Evolutionary conservation across 2,888 invertebrate genomes (phyloP), one percentile per base, ranked within the genome.

Genomic region (Nipponacmea schrenckii): DNA sequence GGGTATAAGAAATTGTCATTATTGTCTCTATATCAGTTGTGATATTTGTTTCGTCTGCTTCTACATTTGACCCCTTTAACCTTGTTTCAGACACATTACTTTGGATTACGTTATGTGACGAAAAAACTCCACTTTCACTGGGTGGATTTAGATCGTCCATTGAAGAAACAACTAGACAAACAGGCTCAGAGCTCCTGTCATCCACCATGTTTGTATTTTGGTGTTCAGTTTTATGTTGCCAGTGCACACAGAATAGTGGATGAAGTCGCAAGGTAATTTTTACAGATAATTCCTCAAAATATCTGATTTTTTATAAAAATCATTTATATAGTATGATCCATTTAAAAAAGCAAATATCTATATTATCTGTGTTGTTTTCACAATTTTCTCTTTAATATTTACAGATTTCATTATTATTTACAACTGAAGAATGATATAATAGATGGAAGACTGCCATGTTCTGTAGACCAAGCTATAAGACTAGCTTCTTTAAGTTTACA

Each of bases 341-440:
- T n/a, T n/a, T n/a, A n/a, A n/a, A n/a, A 62, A 62, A 62, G 7
- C 10, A 62, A 8, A 24, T 62, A 62, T 7, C 17, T 48, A 15
- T 62, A 10, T 12, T 62, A 7, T 26, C 7, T 7, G 14, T 62
- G 7, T 20, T 62, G 20, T 20, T 62, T 62, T 62, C 62, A 39
- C 39, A 39, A 39, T 39, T 2, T 39, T 39, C 39, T 17, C 56
- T 26, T 14, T 63, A 48, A 70, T 73, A 74, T 65, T 82, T 80
- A 15, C 82, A 92, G 93, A 84, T 96, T 97, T 89, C 96, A 98
- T 88, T 98, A 97, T 89, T 98, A 97, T 89, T 91, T 97, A 67
- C 97, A 98, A 90, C 90, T 98, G 70, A 98, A 98, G 89, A 94
- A 93, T 89, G 97, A 98, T 90, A 93, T 98, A 72, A 93, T 97